phyloP scores from a whole-genome alignment of 1,140 invertebrate genomes.

The Drusus annulatus region DNA sequence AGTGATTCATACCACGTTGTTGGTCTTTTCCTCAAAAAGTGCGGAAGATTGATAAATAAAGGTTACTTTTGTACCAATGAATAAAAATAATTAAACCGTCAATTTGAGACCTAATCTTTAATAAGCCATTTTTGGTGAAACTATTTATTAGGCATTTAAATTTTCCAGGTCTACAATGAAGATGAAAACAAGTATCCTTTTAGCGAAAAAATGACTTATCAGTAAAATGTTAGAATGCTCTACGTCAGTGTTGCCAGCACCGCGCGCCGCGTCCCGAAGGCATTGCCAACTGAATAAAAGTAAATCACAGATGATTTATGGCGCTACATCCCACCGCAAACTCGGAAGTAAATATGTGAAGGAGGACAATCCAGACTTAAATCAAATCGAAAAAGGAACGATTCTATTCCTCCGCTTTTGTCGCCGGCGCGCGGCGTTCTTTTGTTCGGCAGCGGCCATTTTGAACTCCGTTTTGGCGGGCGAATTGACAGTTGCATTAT shows the following conservation, averaged over 20 bases:
- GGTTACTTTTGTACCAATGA: no score
- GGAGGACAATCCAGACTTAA: slow-evolving; percentile 51
- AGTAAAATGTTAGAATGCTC: no score
- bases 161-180: no score
- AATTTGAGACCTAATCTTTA: no score
- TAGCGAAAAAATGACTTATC: no score
- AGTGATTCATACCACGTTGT: no score
- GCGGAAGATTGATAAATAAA: no score
- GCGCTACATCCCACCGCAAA: slow-evolving; percentile 49
- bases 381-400: slow-evolving; percentile 54
- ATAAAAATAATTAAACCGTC: no score
- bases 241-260: slow-evolving; percentile 19
- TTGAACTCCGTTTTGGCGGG: slow-evolving; percentile 34
- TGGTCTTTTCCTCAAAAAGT: no score
- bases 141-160: no score
- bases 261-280: slow-evolving; percentile 47
- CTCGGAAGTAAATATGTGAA: slow-evolving; percentile 54
- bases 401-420: slow-evolving; percentile 38
- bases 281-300: slow-evolving; percentile 59
- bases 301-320: slow-evolving; percentile 60
- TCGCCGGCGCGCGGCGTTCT: slow-evolving; percentile 11
- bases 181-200: no score
- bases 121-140: no score
- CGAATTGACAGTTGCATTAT: slow-evolving; percentile 44
- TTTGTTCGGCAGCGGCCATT: slow-evolving; percentile 34